These are phyloP conservation scores for Typhlomys cinereus DNA, from an alignment of 2,113 vertebrate genomes.

Conservation along the genomic window DNA sequence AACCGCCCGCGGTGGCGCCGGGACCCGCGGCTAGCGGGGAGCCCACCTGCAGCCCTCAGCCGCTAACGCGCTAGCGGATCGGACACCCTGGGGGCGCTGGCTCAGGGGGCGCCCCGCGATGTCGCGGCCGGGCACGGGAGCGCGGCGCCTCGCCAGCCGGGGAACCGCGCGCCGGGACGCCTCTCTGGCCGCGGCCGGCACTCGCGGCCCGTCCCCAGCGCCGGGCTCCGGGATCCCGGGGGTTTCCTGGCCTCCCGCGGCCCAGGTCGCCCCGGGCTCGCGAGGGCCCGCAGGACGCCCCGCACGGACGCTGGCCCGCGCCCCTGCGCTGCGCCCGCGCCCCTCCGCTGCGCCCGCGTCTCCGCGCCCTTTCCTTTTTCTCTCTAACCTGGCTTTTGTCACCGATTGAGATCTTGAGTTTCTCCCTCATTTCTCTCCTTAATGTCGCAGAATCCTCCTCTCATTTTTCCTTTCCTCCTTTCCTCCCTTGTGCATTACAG, in stretches of 20 bases:
- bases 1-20: not conserved
- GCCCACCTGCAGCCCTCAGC: not conserved
- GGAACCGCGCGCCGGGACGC: not conserved
- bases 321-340: not conserved
- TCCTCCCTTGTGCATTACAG: not conserved
- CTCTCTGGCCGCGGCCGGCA: too few species aligned
- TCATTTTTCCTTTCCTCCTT: not conserved
- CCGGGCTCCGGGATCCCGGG: too few species aligned
- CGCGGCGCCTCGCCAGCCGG: too few species aligned
- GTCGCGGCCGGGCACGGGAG: too few species aligned
- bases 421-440: not conserved
- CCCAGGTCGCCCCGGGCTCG: too few species aligned
- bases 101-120: too few species aligned
- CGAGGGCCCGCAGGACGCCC: not conserved
- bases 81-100: too few species aligned
- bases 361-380: not conserved
- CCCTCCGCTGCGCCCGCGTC: fast-evolving
- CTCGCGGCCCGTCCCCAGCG: not conserved
- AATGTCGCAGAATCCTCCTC: not conserved
- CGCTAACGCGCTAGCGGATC: not conserved
- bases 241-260: too few species aligned
- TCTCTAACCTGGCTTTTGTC: not conserved
- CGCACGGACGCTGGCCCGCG: too few species aligned
- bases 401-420: not conserved
- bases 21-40: fast-evolving